Evolutionary conservation across 2,797 vertebrate species (phyloP).

Genomic region (Paedocypris micromegethes): DNA sequence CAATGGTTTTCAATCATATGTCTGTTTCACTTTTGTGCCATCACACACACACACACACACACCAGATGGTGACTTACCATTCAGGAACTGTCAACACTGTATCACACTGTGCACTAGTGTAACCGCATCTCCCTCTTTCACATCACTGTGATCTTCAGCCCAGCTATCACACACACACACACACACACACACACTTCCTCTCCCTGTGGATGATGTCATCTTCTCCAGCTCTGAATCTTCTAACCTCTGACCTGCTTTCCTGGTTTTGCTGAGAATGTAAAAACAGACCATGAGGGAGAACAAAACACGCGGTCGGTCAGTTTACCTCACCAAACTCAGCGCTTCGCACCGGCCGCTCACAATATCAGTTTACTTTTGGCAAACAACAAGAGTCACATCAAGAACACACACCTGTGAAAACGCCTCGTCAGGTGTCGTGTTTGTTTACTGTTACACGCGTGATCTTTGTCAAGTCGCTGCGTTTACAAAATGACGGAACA

Average conservation of each 20-base stretch:
- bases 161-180: constrained; percentile 14
- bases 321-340: not conserved
- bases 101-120: constrained; percentile 24
- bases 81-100: constrained; percentile 29
- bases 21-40: constrained; percentile 17
- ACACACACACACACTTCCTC: constrained; percentile 33
- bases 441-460: no score
- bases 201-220: constrained; percentile 48
- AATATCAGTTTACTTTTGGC: no score
- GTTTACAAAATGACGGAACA: no score
- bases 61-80: constrained; percentile 33
- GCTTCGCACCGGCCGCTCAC: no score
- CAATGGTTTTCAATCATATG: constrained; percentile 27
- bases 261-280: constrained; percentile 29
- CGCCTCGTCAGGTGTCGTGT: constrained; percentile 22
- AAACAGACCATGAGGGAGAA: constrained; percentile 26
- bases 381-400: constrained; percentile 31
- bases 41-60: constrained; percentile 19
- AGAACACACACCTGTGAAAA: constrained; percentile 14
- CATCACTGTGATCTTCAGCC: constrained; percentile 7
- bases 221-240: constrained; percentile 38
- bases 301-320: constrained; percentile 16
- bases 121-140: constrained; percentile 18
- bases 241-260: constrained; percentile 44
- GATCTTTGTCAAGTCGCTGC: no score